Evolutionary conservation across 2,797 vertebrate genomes (phyloP), one percentile per base, ranked within the genome.

Genomic region (Phrynocephalus forsythii): DNA sequence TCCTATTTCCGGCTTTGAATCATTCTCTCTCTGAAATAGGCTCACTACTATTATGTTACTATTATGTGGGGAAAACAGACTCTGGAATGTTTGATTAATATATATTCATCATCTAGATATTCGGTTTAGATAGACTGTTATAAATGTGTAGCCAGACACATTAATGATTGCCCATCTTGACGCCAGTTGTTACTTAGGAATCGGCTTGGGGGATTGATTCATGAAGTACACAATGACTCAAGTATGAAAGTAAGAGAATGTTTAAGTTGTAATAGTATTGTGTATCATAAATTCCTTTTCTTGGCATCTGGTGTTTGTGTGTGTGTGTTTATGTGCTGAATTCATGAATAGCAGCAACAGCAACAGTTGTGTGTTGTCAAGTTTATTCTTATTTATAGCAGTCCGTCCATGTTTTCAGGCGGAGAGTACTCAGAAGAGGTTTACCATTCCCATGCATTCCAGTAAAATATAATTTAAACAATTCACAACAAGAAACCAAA

Each of bases 181-280:
- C 90, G 86, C 78, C 87, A 68, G 0, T 79, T 90, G 88, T 88
- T 91, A 84, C 87, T 90, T 82, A 91, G 75, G 88, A 68, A n/a
- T 11, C 80, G 38, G 71, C 56, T 44, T 44, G 28, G 44, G 10
- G 56, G 15, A 80, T 28, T 91, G 83, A 93, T 84, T 94, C 93
- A 91, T 13, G 75, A 72, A 79, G 85, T 48, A 48, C 38, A 80
- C 33, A 50, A 79, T 91, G 82, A 91, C 78, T 92, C 86, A 88
- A 52, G 11, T 26, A 20, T 33, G 84, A 79, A 90, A 89, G 83
- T 78, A 84, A 6, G 88, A 87, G 75, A 66, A 48, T 76, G 18
- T 20, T 22, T 76, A 67, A 24, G 33, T 8, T n/a, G 44, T 16
- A 86, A 50, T 24, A 7, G 11, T 44, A 20, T 52, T 10, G 18